These are phyloP conservation scores for Margarornis squamiger DNA, from an alignment of 2,797 vertebrate genomes.

Conservation along the genomic window DNA sequence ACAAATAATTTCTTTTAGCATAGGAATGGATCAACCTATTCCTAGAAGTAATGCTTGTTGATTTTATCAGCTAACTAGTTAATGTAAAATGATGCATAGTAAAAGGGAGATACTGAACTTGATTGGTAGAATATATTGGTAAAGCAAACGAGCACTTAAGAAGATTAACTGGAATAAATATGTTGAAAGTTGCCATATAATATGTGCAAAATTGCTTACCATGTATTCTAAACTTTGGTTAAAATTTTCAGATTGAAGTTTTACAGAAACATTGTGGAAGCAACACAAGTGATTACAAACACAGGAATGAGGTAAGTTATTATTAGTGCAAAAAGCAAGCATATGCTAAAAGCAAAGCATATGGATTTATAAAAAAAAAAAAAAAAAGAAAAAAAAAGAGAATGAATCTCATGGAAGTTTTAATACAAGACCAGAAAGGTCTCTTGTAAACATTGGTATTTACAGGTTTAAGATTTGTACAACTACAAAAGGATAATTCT, in stretches of 20 bases:
- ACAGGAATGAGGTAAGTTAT: conserved; percentile 78
- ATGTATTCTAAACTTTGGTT: conserved; percentile 77
- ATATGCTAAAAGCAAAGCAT: conserved; percentile 78
- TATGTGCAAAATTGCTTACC: conserved; percentile 81
- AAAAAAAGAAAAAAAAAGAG: conserved; percentile 28
- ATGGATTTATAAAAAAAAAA: conserved; percentile 31
- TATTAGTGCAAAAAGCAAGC: conserved; percentile 84
- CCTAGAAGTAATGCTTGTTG: conserved; percentile 68
- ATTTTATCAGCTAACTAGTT: conserved; percentile 63
- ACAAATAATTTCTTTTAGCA: not conserved
- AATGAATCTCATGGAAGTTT: conserved; percentile 67
- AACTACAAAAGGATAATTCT: conserved; percentile 66
- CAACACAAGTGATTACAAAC: conserved; percentile 76
- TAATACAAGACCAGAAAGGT: conserved; percentile 64
- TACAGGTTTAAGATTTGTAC: conserved; percentile 71
- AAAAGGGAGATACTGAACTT: conserved; percentile 53
- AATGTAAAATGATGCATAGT: conserved; percentile 65
- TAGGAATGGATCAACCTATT: conserved; percentile 68
- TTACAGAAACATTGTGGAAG: conserved; percentile 71
- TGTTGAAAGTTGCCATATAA: conserved; percentile 51
- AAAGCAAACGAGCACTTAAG: conserved; percentile 68
- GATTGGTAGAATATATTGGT: conserved; percentile 57
- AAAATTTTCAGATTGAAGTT: conserved; percentile 69
- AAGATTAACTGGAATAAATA: conserved; percentile 66
- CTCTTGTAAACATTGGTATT: conserved; percentile 77